Evolutionary conservation across 1,140 invertebrate species (phyloP).

Genomic region (Gonioctena quinquepunctata): DNA sequence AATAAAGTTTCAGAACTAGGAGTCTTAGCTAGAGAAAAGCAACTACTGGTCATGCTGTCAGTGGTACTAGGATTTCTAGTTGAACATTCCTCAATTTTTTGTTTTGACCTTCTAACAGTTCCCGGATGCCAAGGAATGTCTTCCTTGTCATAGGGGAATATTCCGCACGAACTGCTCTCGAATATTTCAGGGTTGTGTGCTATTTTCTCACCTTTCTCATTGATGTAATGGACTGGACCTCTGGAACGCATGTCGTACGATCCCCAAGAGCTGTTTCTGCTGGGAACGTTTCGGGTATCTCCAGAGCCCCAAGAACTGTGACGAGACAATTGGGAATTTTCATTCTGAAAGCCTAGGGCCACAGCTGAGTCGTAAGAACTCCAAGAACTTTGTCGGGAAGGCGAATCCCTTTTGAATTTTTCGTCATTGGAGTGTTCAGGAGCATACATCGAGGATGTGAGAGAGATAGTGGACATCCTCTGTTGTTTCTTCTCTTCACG

Average conservation of each 20-base stretch:
- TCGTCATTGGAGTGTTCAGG: constrained; percentile 16
- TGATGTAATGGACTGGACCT: constrained; percentile 48
- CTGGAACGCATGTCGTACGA: constrained; percentile 68
- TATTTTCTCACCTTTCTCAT: constrained; percentile 47
- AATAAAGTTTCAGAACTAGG: constrained; percentile 31
- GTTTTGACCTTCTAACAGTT: constrained; percentile 70
- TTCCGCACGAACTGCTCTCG: constrained; percentile 53
- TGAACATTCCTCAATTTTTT: constrained; percentile 68
- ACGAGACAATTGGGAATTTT: constrained; percentile 67
- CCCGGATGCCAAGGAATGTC: constrained; percentile 69
- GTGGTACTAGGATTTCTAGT: constrained; percentile 22
- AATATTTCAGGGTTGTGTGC: constrained; percentile 31
- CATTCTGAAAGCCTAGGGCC: constrained; percentile 61
- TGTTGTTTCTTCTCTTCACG: constrained; percentile 68
- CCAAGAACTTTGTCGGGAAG: constrained; percentile 76
- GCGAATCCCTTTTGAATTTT: constrained; percentile 53
- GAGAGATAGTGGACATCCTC: constrained; percentile 51
- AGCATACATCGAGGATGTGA: constrained; percentile 28
- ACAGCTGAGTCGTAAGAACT: constrained; percentile 79
- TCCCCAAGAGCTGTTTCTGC: constrained; percentile 75
- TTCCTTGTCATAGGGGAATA: constrained; percentile 61
- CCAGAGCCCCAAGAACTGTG: constrained; percentile 83
- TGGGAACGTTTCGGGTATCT: constrained; percentile 67
- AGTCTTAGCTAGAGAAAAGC: constrained; percentile 35
- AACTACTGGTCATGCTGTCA: constrained; percentile 44